Conservation (phyloP, 2,113 vertebrate genomes). For the Centropristis striata region DNA sequence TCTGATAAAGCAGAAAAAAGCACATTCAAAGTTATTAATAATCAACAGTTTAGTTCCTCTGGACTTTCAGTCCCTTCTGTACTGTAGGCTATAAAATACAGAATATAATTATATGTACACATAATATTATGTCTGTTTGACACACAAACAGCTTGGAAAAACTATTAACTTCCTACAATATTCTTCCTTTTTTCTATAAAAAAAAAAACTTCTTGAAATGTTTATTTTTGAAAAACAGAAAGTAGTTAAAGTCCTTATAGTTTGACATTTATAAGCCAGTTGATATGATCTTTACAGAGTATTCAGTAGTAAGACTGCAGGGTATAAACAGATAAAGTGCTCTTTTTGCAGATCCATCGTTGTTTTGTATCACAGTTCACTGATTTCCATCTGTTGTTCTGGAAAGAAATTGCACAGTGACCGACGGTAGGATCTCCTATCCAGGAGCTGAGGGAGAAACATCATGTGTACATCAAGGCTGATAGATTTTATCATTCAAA, state of each 20-base stretch:
- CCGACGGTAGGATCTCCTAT: rapidly evolving
- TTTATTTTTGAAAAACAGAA: neutral
- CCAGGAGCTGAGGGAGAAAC: constrained; percentile 28
- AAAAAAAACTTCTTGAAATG: neutral
- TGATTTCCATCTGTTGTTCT: rapidly evolving
- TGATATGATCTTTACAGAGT: neutral
- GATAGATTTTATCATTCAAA: neutral
- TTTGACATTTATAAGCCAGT: neutral
- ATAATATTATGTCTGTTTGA: too few species aligned
- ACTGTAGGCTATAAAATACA: too few species aligned
- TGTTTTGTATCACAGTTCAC: neutral
- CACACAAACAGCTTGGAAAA: too few species aligned
- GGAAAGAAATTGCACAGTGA: constrained; percentile 40
- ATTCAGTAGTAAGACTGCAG: neutral
- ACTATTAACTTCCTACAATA: too few species aligned
- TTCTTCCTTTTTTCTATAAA: too few species aligned
- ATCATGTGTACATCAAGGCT: neutral
- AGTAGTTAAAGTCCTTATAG: neutral
- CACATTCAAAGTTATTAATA: neutral
- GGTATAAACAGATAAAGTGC: constrained; percentile 19
- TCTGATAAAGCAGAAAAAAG: neutral
- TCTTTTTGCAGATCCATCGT: constrained; percentile 14
- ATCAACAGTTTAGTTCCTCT: neutral
- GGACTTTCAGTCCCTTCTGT: too few species aligned
- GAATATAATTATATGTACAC: too few species aligned